phyloP scores from a whole-genome alignment of 2,888 invertebrate genomes.

The Ceramica pisi region DNA sequence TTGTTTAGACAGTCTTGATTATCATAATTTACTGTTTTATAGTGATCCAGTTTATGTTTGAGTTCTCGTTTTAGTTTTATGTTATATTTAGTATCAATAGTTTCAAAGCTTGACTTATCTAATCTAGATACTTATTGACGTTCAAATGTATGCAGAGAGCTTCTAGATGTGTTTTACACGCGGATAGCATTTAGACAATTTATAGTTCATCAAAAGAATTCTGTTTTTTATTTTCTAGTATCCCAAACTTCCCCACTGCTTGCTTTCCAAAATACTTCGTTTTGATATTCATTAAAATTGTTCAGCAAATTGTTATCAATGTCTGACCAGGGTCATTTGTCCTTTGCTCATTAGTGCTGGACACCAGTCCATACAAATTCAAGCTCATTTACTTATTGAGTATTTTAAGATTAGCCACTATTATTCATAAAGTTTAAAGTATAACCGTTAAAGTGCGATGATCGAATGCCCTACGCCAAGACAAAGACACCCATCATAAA shows the following conservation, averaged over 20 bases:
- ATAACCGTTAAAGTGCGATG: slow-evolving; percentile 10
- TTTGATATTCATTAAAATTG: no score
- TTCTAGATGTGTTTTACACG: no score
- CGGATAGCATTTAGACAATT: background rate
- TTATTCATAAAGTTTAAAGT: slow-evolving; percentile 10
- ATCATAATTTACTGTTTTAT: slow-evolving; percentile 44
- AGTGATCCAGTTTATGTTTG: slow-evolving; percentile 4
- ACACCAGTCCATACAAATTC: background rate
- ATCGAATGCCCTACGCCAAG: slow-evolving; percentile 11
- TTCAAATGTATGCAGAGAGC: background rate
- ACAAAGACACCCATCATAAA: slow-evolving; percentile 4
- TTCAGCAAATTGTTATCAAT: no score
- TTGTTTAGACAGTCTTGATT: slow-evolving; percentile 24
- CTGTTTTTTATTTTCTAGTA: no score
- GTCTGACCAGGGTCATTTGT: background rate
- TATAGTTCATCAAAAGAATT: background rate
- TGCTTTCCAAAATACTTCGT: no score
- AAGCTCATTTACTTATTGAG: background rate
- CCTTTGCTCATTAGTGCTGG: background rate
- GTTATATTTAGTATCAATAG: slow-evolving; percentile 1
- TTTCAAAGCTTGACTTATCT: background rate
- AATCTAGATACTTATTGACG: background rate
- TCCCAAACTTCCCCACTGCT: no score
- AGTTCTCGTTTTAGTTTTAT: slow-evolving; percentile 16
- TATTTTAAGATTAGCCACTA: background rate